phyloP scores from a whole-genome alignment of 2,113 vertebrate genomes.

The Miniopterus natalensis region DNA sequence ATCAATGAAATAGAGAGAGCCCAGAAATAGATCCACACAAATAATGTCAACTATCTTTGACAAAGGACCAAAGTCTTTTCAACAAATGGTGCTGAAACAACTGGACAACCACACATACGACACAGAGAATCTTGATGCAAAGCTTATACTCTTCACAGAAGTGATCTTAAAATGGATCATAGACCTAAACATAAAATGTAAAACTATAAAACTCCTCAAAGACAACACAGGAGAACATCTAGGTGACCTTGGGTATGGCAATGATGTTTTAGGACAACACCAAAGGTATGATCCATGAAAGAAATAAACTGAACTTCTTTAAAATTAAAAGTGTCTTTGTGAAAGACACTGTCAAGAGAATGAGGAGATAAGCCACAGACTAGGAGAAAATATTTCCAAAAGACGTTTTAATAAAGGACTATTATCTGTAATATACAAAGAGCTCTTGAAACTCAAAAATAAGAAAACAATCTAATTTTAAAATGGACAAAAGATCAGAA shows the following conservation, averaged over 20 bases:
- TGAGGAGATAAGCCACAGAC: neutral
- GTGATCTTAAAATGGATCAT: neutral
- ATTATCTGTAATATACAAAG: neutral
- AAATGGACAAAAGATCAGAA: neutral
- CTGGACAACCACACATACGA: neutral
- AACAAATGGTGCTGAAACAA: neutral
- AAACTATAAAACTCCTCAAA: neutral
- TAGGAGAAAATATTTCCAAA: neutral
- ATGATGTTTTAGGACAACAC: neutral
- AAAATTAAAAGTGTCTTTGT: neutral
- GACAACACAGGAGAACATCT: neutral
- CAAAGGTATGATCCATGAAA: neutral
- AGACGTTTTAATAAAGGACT: neutral
- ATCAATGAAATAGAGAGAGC: neutral
- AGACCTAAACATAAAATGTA: neutral
- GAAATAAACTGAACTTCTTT: neutral
- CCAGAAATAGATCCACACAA: neutral
- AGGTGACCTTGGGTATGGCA: neutral
- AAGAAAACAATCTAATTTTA: neutral
- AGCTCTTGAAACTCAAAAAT: neutral
- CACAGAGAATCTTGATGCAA: neutral
- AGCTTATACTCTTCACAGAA: neutral
- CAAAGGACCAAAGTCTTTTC: constrained; percentile 20
- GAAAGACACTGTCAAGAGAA: neutral
- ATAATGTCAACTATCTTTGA: neutral